Evolutionary conservation across 1,140 invertebrate genomes (phyloP).

Genomic region (Scaptodrosophila lebanonensis): DNA sequence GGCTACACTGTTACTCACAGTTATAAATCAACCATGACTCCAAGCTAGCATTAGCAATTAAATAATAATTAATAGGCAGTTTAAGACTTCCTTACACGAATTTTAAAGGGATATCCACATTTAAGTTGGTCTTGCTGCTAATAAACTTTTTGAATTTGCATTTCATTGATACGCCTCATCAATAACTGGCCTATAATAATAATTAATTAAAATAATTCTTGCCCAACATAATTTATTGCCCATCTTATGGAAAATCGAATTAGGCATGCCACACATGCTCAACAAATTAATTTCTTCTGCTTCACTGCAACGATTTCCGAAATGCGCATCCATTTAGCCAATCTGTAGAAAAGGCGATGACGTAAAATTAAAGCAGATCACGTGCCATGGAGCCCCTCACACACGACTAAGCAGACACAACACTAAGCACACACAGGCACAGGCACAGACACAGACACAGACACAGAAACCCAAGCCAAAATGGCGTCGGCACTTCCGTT

Average conservation of each 20-base stretch:
- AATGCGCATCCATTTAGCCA: slow-evolving; percentile 1
- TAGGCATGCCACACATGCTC: slow-evolving; percentile 3
- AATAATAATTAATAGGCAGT: too few relatives aligned
- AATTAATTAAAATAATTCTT: slow-evolving; percentile 1
- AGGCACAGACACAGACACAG: neutral
- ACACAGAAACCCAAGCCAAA: slow-evolving; percentile 15
- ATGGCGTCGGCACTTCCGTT: slow-evolving; percentile 24
- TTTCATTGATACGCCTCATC: too few relatives aligned
- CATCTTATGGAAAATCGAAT: slow-evolving; percentile 2
- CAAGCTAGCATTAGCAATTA: too few relatives aligned
- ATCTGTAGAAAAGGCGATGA: neutral
- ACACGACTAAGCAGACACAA: too few relatives aligned
- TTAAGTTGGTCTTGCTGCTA: too few relatives aligned
- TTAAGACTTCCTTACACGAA: too few relatives aligned
- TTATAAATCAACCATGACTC: too few relatives aligned
- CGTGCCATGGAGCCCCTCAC: slow-evolving; percentile 6
- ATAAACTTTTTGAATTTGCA: too few relatives aligned
- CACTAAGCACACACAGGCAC: slow-evolving; percentile 4
- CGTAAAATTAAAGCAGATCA: slow-evolving; percentile 23
- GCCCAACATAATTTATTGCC: too few relatives aligned
- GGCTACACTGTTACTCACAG: too few relatives aligned
- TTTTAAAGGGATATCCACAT: too few relatives aligned
- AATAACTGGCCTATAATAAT: too few relatives aligned
- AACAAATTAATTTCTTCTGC: slow-evolving; percentile 17
- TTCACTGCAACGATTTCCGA: slow-evolving; percentile 12